Evolutionary conservation across 2,888 invertebrate species (phyloP).

Genomic region (Agrenia bidenticulata): DNA sequence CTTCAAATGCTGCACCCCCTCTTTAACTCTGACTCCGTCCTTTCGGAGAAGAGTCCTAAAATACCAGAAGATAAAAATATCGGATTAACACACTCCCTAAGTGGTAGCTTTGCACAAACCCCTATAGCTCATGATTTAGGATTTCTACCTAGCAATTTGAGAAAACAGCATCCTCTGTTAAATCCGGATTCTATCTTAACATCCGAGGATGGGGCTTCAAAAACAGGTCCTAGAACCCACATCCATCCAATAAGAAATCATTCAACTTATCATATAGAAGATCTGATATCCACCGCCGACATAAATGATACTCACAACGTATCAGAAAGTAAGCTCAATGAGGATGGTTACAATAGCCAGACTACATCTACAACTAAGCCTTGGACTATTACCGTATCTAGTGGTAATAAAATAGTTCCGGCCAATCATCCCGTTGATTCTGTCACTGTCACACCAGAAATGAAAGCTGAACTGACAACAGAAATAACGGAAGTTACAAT

Average conservation of each 20-base stretch:
- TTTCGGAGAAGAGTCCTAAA: slow-evolving; percentile 30
- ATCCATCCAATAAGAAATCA: slow-evolving; percentile 15
- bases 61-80: slow-evolving; percentile 44
- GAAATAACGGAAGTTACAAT: background rate
- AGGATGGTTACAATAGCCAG: no score
- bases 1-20: slow-evolving; percentile 36
- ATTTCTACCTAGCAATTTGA: slow-evolving; percentile 32
- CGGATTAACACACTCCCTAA: slow-evolving; percentile 30
- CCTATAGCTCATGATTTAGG: slow-evolving; percentile 40
- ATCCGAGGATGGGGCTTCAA: slow-evolving; percentile 16
- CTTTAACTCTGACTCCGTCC: slow-evolving; percentile 37
- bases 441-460: background rate
- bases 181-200: slow-evolving; percentile 35
- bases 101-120: slow-evolving; percentile 27
- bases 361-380: no score
- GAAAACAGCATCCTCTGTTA: slow-evolving; percentile 41
- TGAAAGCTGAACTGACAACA: background rate
- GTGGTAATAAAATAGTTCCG: slow-evolving; percentile 11
- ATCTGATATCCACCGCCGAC: background rate
- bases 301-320: background rate
- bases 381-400: background rate
- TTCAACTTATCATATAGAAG: background rate
- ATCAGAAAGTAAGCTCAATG: background rate
- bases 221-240: slow-evolving; percentile 23
- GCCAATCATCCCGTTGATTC: no score